phyloP scores from a whole-genome alignment of 2,113 vertebrate species.

The Poeciliopsis occidentalis region DNA sequence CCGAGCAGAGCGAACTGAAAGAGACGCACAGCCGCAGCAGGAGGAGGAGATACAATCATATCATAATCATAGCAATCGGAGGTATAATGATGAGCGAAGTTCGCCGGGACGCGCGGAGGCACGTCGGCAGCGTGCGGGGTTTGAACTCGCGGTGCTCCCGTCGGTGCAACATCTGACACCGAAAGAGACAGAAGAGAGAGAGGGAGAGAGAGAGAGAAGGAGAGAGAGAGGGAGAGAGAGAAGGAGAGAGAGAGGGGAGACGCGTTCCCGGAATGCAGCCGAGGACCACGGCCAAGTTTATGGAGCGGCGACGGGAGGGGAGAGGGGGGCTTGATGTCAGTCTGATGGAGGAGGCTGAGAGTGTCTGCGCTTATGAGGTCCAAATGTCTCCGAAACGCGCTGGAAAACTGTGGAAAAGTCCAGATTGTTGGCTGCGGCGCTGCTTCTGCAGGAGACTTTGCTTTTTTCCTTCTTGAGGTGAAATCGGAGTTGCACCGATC shows the following conservation, averaged over 20 bases:
- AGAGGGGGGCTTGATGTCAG: background rate
- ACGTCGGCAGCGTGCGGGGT: conserved; percentile 51
- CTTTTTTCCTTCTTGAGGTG: background rate
- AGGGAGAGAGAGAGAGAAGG: background rate
- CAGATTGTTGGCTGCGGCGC: background rate
- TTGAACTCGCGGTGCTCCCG: conserved; percentile 67
- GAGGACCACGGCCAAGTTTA: conserved; percentile 63
- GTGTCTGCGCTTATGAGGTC: conserved; percentile 41
- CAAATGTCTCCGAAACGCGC: conserved; percentile 25
- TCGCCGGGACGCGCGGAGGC: conserved; percentile 22
- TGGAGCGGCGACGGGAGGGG: conserved; percentile 3
- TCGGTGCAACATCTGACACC: conserved; percentile 63
- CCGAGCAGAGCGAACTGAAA: background rate
- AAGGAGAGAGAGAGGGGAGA: conserved; percentile 24
- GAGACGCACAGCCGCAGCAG: background rate
- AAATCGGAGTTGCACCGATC: conserved; percentile 4
- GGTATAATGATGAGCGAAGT: background rate
- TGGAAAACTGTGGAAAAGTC: background rate
- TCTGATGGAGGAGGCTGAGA: conserved; percentile 33
- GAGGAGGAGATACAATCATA: background rate
- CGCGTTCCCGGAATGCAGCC: conserved; percentile 69
- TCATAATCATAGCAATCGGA: background rate
- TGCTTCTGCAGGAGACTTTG: background rate
- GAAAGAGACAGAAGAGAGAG: background rate
- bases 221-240: background rate